These are phyloP conservation scores for Cosmorhoe ocellata DNA, from an alignment of 2,888 invertebrate species.

Conservation along the genomic window DNA sequence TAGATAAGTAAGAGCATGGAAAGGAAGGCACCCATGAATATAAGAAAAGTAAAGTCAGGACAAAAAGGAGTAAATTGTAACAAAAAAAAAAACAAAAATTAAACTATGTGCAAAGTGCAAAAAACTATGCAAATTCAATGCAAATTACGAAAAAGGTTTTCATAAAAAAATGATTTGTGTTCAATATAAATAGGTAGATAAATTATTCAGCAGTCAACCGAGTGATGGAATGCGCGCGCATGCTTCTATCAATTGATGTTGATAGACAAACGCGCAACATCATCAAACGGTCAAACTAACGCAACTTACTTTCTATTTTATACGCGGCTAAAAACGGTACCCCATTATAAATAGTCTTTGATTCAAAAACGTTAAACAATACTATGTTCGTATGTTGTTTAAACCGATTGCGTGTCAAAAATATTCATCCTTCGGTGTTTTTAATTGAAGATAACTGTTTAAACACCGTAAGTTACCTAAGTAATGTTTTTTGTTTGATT, in stretches of 20 bases:
- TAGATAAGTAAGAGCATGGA: too few relatives aligned
- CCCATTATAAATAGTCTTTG: conserved; percentile 41
- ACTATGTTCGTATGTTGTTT: too few relatives aligned
- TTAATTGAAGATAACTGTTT: not conserved
- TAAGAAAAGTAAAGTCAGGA: too few relatives aligned
- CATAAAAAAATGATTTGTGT: too few relatives aligned
- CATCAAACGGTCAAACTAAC: conserved; percentile 46
- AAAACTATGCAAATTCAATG: too few relatives aligned
- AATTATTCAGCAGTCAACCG: not conserved
- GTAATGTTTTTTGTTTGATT: conserved; percentile 2
- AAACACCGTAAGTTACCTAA: not conserved
- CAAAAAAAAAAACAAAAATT: too few relatives aligned
- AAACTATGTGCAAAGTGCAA: too few relatives aligned
- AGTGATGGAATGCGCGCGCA: conserved; percentile 18
- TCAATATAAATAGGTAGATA: too few relatives aligned
- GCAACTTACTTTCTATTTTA: conserved; percentile 67
- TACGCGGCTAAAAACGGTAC: conserved; percentile 48
- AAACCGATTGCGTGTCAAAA: conserved; percentile 28
- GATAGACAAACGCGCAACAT: conserved; percentile 45
- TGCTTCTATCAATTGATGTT: conserved; percentile 34
- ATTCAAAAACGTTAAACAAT: conserved; percentile 25
- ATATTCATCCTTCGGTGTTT: not conserved
- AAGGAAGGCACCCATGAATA: too few relatives aligned
- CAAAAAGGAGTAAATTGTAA: too few relatives aligned
- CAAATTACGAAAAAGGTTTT: too few relatives aligned